A percentile compares a stretch with the other conserved stretches of the same genome.
Evolutionary conservation across 1,140 invertebrate species (phyloP).

Genomic region (Magallana gigas): DNA sequence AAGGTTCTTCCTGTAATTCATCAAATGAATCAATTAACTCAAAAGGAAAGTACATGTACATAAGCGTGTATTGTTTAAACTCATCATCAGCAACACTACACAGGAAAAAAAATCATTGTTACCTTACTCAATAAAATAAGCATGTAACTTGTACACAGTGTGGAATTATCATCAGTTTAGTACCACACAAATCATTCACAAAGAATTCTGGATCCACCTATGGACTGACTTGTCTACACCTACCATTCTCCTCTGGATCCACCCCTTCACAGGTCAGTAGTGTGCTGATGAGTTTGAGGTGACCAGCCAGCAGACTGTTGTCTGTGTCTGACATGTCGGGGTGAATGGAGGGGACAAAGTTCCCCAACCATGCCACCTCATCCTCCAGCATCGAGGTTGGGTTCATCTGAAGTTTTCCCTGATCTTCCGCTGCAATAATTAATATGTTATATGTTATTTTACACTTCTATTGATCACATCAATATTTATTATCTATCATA

Average conservation of each 20-base stretch:
- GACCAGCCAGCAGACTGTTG: conserved; percentile 80
- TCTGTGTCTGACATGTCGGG: conserved; percentile 75
- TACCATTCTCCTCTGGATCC: conserved; percentile 77
- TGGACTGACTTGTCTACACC: conserved; percentile 14
- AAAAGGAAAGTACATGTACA: too few relatives aligned
- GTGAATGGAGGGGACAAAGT: conserved; percentile 79
- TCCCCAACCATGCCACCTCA: conserved; percentile 81
- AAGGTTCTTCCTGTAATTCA: conserved; percentile 75
- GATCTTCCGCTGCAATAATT: conserved; percentile 71
- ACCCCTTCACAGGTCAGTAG: conserved; percentile 81
- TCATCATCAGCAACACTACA: too few relatives aligned
- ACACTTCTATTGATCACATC: neutral
- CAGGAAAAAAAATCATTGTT: too few relatives aligned
- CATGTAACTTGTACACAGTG: too few relatives aligned
- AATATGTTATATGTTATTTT: neutral
- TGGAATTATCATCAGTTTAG: too few relatives aligned
- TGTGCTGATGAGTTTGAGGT: conserved; percentile 80
- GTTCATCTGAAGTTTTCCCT: conserved; percentile 77
- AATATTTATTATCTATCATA: neutral
- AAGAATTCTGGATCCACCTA: neutral
- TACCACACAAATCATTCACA: too few relatives aligned
- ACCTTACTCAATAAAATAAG: too few relatives aligned
- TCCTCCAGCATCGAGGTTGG: conserved; percentile 80
- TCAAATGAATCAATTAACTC: neutral
- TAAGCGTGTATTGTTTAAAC: too few relatives aligned